Base-by-base conservation (phyloP, 2,113 vertebrate species). In the Cyphotilapia sp. region DNA sequence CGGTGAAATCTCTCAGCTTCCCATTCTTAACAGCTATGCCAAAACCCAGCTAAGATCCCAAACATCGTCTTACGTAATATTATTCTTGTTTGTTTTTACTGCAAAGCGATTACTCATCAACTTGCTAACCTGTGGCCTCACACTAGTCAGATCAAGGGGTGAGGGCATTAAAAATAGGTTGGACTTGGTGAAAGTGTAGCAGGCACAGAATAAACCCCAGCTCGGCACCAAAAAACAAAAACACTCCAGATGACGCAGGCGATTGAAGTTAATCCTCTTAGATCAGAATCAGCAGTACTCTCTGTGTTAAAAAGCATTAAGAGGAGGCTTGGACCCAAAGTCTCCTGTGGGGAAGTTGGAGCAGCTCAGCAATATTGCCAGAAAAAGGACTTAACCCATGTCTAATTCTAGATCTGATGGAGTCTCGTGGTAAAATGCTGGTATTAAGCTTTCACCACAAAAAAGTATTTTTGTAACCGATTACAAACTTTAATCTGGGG, bases 61-160 rank as follows among this genome's bases (percentile, higher is more conserved):
- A 91, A 87, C 22, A 78, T 1, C 47, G 35, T 66, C 40, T 86
- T 90, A 88, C 35, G 16, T 81, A 87, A 88, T 76, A 19, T 27
- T 85, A 19, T 84, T 89, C 5, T 69, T 56, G 49, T 86, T 86
- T 88, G 94, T 17, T 90, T 90, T 91, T 54, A 84, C 85, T 90
- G 91, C 66, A 57, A 92, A 74, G 81, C n/a, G 13, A 90, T 94
- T 91, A 94, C 83, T 91, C 87, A 92, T 90, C 87, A 91, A 85
- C 61, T 86, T 51, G 49, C 51, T 78, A 86, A 89, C 87, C 83
- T 85, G 53, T 88, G 85, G 87, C 85, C 82, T 81, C 40, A 80
- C 66, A 57, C 81, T 76, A 82, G 63, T 82, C 88, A 88, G 42
- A 89, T 59, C 47, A 35, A 89, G 81, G 31, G 80, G 69, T 61